These are phyloP conservation scores for Sthenelais limicola DNA, from an alignment of 2,888 invertebrate genomes.

Conservation along the genomic window DNA sequence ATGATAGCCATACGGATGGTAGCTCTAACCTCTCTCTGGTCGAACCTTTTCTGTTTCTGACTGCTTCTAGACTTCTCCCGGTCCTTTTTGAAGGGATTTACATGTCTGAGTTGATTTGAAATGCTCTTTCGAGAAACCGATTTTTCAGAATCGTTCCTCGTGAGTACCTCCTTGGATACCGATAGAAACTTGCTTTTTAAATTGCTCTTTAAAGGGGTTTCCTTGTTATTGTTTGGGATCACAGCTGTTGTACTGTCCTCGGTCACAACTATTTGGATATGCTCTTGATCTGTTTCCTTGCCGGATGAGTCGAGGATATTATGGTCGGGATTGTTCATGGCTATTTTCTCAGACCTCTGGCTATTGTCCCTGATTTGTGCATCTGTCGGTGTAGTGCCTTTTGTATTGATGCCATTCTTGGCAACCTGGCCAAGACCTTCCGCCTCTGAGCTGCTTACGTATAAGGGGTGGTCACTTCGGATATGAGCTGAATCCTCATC, in stretches of 20 bases:
- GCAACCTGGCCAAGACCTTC: conserved; percentile 8
- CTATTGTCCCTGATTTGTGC: not conserved
- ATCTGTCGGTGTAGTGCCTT: not conserved
- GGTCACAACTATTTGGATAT: conserved; percentile 38
- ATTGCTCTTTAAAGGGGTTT: not conserved
- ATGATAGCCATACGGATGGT: conserved; percentile 72
- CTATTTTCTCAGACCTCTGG: conserved; percentile 6
- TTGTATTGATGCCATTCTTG: conserved; percentile 31
- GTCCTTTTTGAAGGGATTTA: conserved; percentile 40
- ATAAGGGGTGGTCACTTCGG: conserved; percentile 38
- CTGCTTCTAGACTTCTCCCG: conserved; percentile 38
- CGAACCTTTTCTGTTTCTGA: conserved; percentile 47
- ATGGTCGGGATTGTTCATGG: not conserved
- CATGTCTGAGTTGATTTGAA: conserved; percentile 11
- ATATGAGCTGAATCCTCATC: conserved; percentile 40
- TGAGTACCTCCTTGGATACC: conserved; percentile 9
- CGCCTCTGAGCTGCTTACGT: conserved; percentile 42
- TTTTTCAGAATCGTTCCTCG: not conserved
- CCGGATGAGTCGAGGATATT: conserved; percentile 14
- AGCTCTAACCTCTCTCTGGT: conserved; percentile 69
- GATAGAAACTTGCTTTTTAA: conserved; percentile 33
- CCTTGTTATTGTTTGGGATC: conserved; percentile 18
- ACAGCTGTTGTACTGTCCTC: conserved; percentile 22
- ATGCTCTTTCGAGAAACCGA: not conserved
- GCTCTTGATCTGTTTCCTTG: conserved; percentile 30